Conservation (phyloP, 2,113 vertebrate genomes). For the Mustelus asterias region DNA sequence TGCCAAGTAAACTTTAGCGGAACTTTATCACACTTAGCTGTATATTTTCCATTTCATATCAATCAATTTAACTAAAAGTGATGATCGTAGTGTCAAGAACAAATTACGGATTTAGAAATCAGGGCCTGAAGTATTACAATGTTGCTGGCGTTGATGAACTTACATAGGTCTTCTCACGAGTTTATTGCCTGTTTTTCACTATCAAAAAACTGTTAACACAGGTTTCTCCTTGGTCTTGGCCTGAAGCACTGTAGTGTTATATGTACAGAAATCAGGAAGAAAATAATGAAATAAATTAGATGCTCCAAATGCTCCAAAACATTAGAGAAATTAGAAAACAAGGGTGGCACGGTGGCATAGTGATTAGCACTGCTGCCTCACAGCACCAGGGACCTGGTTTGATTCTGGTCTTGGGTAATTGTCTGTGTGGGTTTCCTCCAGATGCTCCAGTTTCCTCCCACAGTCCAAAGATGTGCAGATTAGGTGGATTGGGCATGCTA, state of each 20-base stretch:
- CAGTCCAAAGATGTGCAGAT: too few relatives aligned
- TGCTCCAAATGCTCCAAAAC: too few relatives aligned
- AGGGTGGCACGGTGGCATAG: too few relatives aligned
- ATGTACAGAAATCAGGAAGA: neutral
- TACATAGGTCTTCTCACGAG: neutral
- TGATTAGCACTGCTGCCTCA: too few relatives aligned
- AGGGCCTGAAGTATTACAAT: neutral
- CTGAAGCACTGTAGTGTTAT: neutral
- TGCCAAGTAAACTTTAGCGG: neutral
- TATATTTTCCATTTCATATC: neutral
- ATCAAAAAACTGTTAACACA: neutral
- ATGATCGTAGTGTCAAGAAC: neutral
- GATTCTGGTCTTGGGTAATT: too few relatives aligned
- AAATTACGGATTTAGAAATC: neutral
- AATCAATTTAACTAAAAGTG: neutral
- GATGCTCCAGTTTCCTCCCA: too few relatives aligned
- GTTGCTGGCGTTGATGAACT: neutral
- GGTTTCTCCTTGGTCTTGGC: neutral
- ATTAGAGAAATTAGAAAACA: too few relatives aligned
- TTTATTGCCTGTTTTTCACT: neutral
- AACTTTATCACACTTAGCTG: neutral
- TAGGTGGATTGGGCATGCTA: too few relatives aligned
- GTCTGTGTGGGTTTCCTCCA: too few relatives aligned
- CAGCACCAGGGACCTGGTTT: too few relatives aligned
- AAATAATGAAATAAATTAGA: neutral